Evolutionary conservation across 2,888 invertebrate genomes (phyloP).

Genomic region (Electrophaes corylata): DNA sequence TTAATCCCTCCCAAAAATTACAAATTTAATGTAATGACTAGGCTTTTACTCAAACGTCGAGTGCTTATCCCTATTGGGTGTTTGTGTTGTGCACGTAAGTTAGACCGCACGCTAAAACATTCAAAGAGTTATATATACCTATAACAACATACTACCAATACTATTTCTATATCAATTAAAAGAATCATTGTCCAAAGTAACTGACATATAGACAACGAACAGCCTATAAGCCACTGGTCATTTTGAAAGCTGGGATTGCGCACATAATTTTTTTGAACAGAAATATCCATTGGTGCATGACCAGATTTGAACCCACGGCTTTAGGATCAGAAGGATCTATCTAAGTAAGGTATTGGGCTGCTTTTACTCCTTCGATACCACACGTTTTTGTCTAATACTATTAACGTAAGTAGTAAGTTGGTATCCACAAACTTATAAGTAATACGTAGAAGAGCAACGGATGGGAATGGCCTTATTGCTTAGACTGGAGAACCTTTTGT

Average conservation of each 20-base stretch:
- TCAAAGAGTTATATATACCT: too few relatives aligned
- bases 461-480: conserved; percentile 50
- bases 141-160: too few relatives aligned
- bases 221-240: too few relatives aligned
- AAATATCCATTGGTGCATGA: too few relatives aligned
- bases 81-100: conserved; percentile 20
- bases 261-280: too few relatives aligned
- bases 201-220: too few relatives aligned
- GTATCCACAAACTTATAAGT: conserved; percentile 25
- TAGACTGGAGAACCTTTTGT: conserved; percentile 15
- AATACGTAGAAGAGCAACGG: conserved; percentile 30
- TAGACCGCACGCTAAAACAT: conserved; percentile 12
- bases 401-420: conserved; percentile 5
- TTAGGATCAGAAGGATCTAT: too few relatives aligned
- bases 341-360: neutral
- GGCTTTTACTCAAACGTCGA: conserved; percentile 36
- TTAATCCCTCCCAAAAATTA: conserved; percentile 41
- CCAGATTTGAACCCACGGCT: too few relatives aligned
- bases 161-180: too few relatives aligned
- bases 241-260: too few relatives aligned
- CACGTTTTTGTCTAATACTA: conserved; percentile 20
- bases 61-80: conserved; percentile 32
- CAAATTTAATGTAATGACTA: conserved; percentile 41
- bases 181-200: too few relatives aligned
- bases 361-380: neutral